Conservation (phyloP, 1,140 invertebrate genomes). For the Ceratina australensis region DNA sequence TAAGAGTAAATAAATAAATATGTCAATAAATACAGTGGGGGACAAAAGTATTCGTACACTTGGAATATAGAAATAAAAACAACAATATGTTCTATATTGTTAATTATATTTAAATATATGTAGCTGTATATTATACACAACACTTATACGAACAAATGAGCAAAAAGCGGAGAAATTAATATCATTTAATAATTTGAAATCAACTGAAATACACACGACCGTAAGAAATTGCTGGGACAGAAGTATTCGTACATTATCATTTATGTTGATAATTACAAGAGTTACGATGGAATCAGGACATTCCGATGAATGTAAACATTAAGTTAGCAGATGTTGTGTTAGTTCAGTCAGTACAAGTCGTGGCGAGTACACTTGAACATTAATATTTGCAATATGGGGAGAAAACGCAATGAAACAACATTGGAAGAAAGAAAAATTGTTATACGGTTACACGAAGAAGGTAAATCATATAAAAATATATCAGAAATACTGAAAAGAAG, state of each 20-base stretch:
- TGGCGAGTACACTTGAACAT: not conserved
- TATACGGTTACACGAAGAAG: not conserved
- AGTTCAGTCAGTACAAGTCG: not conserved
- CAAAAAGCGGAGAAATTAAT: no score
- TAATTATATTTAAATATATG: no score
- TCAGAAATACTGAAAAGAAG: not conserved
- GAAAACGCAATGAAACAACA: not conserved
- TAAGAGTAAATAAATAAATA: no score
- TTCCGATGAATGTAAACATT: not conserved
- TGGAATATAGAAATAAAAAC: no score
- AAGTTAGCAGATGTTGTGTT: not conserved
- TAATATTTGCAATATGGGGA: not conserved
- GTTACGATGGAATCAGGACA: not conserved
- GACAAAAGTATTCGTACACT: no score
- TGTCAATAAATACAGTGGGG: no score
- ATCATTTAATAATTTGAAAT: no score
- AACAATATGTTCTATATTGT: no score
- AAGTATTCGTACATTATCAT: not conserved
- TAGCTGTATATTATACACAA: no score
- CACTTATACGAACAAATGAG: no score
- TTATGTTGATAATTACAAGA: not conserved
- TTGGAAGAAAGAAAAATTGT: not conserved
- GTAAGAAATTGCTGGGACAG: no score
- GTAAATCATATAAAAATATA: not conserved
- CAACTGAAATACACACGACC: no score